These are phyloP conservation scores for Proterorhinus semilunaris DNA, from an alignment of 2,113 vertebrate genomes.

Conservation along the genomic window DNA sequence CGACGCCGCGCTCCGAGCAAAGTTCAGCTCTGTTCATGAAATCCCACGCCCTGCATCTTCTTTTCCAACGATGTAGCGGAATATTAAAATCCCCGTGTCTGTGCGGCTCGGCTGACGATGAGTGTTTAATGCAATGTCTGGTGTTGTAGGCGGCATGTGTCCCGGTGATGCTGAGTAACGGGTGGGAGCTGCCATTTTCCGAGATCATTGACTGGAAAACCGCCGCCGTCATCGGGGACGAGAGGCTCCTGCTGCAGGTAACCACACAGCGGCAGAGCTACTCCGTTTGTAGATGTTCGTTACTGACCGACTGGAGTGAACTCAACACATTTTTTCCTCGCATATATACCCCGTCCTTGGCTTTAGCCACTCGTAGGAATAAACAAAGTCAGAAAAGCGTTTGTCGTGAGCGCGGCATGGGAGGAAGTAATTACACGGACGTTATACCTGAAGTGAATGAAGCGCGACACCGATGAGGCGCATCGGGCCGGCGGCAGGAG, in stretches of 20 bases:
- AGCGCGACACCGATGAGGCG: conserved; percentile 35
- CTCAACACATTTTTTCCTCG: neutral
- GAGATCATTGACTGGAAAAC: conserved; percentile 81
- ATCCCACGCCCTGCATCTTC: no score
- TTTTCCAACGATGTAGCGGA: no score
- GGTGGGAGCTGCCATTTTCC: conserved; percentile 80
- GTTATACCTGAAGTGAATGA: conserved; percentile 63
- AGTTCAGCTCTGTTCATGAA: no score
- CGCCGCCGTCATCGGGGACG: conserved; percentile 78
- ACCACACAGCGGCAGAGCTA: no score
- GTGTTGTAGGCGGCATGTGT: conserved; percentile 71
- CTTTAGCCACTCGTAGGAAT: conserved; percentile 32
- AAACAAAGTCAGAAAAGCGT: conserved; percentile 43
- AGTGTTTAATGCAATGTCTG: no score
- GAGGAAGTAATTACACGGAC: conserved; percentile 58
- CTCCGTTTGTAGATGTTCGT: no score
- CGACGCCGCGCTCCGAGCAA: no score
- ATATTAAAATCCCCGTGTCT: no score
- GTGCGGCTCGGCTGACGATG: no score
- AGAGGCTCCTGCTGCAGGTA: conserved; percentile 80
- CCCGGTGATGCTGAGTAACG: conserved; percentile 80
- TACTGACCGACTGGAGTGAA: no score
- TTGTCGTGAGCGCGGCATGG: conserved; percentile 21
- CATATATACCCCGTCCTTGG: conserved; percentile 7
- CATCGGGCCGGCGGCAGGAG: neutral